Evolutionary conservation across 2,113 vertebrate species (phyloP).

Genomic region (Syngnathus typhle): DNA sequence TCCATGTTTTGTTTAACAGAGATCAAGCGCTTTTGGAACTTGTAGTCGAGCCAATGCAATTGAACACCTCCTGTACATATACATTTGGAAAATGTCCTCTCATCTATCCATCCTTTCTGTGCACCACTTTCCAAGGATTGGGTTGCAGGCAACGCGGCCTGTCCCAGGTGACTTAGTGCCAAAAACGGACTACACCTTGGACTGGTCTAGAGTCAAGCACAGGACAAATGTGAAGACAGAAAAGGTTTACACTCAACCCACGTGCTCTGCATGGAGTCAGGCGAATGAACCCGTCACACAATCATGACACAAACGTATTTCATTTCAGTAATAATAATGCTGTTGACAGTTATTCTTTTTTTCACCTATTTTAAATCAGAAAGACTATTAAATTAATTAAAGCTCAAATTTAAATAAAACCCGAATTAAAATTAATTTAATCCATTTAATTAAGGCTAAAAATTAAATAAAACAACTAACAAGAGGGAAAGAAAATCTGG

Average conservation of each 20-base stretch:
- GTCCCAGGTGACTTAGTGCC: not conserved
- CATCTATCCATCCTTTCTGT: not conserved
- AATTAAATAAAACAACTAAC: too few species aligned
- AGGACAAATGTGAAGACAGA: not conserved
- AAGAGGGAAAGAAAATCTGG: too few species aligned
- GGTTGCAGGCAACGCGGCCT: not conserved
- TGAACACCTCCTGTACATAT: not conserved
- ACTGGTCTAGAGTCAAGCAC: not conserved
- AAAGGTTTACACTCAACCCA: not conserved
- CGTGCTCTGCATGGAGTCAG: not conserved
- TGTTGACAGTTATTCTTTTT: too few species aligned
- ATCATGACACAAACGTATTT: not conserved
- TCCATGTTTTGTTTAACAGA: not conserved
- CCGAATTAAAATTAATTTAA: too few species aligned
- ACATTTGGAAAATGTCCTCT: not conserved
- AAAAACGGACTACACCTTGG: not conserved
- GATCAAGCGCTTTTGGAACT: not conserved
- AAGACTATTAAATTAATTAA: too few species aligned
- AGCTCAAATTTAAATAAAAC: too few species aligned
- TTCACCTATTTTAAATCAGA: too few species aligned
- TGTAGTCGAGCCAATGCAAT: not conserved
- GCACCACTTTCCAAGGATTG: not conserved
- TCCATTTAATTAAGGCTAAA: too few species aligned
- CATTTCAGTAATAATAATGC: too few species aligned
- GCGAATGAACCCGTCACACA: not conserved